phyloP scores from a whole-genome alignment of 92 coral and sea anemone species.

The Plumapathes pennacea region DNA sequence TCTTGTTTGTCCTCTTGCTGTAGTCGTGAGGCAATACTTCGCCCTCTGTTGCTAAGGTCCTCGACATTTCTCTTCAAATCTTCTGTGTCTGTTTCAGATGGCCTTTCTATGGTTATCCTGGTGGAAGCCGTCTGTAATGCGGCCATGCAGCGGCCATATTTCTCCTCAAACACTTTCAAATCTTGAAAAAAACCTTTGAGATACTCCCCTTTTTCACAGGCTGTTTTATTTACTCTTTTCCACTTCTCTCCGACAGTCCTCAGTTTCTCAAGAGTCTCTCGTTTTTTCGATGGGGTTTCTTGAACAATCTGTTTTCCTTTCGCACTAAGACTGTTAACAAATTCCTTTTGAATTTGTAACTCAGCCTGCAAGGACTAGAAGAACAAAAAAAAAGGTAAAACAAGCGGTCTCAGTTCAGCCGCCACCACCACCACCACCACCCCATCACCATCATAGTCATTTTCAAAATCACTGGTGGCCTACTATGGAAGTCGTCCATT shows the following conservation, averaged over 20 bases:
- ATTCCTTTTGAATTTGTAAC: slow-evolving; percentile 82
- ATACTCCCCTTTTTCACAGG: slow-evolving; percentile 66
- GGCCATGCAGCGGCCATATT: slow-evolving; percentile 64
- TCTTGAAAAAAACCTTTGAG: slow-evolving; percentile 43
- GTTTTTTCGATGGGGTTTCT: slow-evolving; percentile 56
- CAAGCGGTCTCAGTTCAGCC: too few relatives aligned
- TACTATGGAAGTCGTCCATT: too few relatives aligned
- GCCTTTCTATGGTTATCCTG: slow-evolving; percentile 21
- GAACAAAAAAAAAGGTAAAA: neutral
- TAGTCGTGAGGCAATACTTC: slow-evolving; percentile 39
- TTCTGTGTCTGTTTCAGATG: slow-evolving; percentile 12
- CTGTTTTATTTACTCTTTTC: slow-evolving; percentile 68
- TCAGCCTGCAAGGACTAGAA: slow-evolving; percentile 71
- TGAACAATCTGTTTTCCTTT: slow-evolving; percentile 67
- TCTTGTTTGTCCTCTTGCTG: slow-evolving; percentile 54
- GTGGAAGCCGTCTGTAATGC: slow-evolving; percentile 52
- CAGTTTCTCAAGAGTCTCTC: slow-evolving; percentile 65
- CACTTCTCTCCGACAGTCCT: slow-evolving; percentile 69
- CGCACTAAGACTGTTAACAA: slow-evolving; percentile 75
- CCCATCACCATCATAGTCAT: too few relatives aligned
- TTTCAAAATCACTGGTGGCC: too few relatives aligned
- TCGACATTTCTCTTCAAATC: slow-evolving; percentile 38
- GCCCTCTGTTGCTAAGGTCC: slow-evolving; percentile 68
- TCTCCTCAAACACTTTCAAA: slow-evolving; percentile 67
- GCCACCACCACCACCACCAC: too few relatives aligned